Base-by-base conservation (phyloP, 1,140 invertebrate species). In the Drosophila persimilis region DNA sequence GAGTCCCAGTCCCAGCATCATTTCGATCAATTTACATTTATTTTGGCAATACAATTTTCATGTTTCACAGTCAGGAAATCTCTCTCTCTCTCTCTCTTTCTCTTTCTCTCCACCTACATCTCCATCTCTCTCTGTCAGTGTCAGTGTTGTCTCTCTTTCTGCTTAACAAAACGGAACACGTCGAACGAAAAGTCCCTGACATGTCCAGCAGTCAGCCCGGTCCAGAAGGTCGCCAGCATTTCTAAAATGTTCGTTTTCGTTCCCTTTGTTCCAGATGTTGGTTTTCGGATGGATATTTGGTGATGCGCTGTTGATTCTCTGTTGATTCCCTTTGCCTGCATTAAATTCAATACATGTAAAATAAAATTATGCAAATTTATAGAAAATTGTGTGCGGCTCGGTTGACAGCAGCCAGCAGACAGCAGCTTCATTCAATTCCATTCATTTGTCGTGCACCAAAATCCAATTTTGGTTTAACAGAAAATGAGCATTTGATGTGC, bases 351-450 rank as follows among this genome's bases (percentile, higher is more conserved):
- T 73, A 62, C 73, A 75, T 74, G 59, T 80, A 63, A 80, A 80
- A 80, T 80, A 62, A 80, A 80, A 80, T 80, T 80, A 80, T 80
- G 77, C 77, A 80, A 80, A 80, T 80, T 71, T 60, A 46, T 45
- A 66, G 44, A 74, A 54, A 62, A 80, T 75, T 79, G 59, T 66
- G 59, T 61, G 56, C 53, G 26, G 29, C 29, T 8, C 48, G 13
- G 6, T 24, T 45, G 15, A 20, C 50, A 55, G 65, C 43, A 67
- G 41, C 0, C 20, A 20, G 3, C 31, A 52, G 17, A 20, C 44
- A 55, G 65, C 43, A 67, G 41, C 48, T 45, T 11, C 50, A 56
- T 67, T 56, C 44, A 69, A 57, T 69, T 17, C 22, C 29, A 39
- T 39, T 39, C 35, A 13, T 39, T 13, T 39, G 66, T 31, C 50